Evolutionary conservation across 2,888 invertebrate species (phyloP).

Genomic region (Amorpha juglandis): DNA sequence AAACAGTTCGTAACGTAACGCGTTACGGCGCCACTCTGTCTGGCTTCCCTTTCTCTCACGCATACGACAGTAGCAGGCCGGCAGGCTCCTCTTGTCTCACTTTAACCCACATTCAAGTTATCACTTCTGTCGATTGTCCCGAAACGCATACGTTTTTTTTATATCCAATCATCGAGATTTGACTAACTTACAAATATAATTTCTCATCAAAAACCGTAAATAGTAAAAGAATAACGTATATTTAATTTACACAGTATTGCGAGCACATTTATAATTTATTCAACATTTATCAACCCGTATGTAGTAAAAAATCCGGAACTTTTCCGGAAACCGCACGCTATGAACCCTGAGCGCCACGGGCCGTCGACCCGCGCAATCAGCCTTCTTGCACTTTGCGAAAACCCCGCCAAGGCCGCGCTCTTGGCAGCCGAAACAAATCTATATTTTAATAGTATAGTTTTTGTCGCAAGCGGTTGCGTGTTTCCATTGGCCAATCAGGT

Average conservation of each 20-base stretch:
- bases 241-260: not conserved
- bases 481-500: conserved; percentile 58
- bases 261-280: not conserved
- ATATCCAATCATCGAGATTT: no score
- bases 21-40: no score
- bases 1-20: no score
- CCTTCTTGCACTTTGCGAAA: conserved; percentile 61
- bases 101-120: no score
- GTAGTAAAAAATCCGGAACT: not conserved
- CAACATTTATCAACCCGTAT: not conserved
- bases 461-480: conserved; percentile 63
- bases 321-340: conserved; percentile 21
- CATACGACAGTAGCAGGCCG: no score
- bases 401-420: conserved; percentile 67
- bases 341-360: conserved; percentile 48
- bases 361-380: conserved; percentile 65
- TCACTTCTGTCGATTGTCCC: no score
- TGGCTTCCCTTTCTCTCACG: no score
- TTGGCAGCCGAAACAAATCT: conserved; percentile 76
- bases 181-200: no score
- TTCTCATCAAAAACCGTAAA: not conserved
- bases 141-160: no score
- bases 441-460: conserved; percentile 65
- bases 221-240: not conserved
- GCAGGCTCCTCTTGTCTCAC: no score